Evolutionary conservation across 2,113 vertebrate species (phyloP).

Genomic region (Mus spicilegus): DNA sequence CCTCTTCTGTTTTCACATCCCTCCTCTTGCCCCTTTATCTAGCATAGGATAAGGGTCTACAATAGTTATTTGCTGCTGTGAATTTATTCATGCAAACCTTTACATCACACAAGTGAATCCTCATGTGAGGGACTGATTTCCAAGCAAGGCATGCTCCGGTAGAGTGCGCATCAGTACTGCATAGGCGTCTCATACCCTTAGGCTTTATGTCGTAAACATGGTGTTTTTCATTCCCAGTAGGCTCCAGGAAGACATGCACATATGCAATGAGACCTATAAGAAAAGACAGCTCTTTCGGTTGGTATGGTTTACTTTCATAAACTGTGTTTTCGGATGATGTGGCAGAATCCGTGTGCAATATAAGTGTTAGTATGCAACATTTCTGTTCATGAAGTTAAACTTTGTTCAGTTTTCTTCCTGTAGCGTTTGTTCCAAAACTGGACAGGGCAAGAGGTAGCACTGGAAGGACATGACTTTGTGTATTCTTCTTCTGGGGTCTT

Average conservation of each 20-base stretch:
- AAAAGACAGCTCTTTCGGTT: slow-evolving; percentile 97
- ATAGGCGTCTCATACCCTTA: background rate
- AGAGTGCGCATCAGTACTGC: background rate
- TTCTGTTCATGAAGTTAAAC: slow-evolving; percentile 63
- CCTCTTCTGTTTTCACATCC: background rate
- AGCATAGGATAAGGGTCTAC: background rate
- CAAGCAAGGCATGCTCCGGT: background rate
- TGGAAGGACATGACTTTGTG: background rate
- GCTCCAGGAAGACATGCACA: slow-evolving; percentile 92
- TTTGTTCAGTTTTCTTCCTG: slow-evolving; percentile 33
- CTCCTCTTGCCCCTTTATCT: background rate
- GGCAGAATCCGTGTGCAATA: slow-evolving; percentile 72
- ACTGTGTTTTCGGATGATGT: slow-evolving; percentile 73
- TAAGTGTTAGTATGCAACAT: slow-evolving; percentile 72
- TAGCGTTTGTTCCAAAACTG: background rate
- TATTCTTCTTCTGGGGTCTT: background rate
- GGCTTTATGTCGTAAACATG: slow-evolving; percentile 75
- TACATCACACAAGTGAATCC: background rate
- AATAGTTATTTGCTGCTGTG: background rate
- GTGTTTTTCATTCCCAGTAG: slow-evolving; percentile 89
- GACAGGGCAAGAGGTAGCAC: background rate
- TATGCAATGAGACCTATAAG: slow-evolving; percentile 94
- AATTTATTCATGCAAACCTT: slow-evolving; percentile 20
- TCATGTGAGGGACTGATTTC: background rate
- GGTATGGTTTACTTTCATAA: slow-evolving; percentile 84